phyloP scores from a whole-genome alignment of 2,113 vertebrate genomes.

The Sphaerodactylus townsendi region DNA sequence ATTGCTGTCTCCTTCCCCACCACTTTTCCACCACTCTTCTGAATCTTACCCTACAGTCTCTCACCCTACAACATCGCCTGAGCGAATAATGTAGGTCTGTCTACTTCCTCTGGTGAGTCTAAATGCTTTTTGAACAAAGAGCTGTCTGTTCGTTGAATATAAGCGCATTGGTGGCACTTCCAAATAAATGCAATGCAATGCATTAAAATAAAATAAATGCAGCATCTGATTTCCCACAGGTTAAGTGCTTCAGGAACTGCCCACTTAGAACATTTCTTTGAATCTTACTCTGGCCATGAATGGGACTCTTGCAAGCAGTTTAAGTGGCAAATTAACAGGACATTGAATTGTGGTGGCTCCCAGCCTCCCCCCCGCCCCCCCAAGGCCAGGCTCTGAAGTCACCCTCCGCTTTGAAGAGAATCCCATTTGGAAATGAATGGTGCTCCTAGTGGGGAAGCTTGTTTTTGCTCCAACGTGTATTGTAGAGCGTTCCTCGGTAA shows the following conservation, averaged over 20 bases:
- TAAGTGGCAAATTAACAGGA: neutral
- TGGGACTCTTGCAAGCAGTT: fast-evolving
- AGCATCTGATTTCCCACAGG: neutral
- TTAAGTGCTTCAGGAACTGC: constrained; percentile 11
- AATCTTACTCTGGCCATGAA: neutral
- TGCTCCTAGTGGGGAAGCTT: neutral
- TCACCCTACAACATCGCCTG: too few relatives aligned
- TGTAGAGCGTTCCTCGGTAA: neutral
- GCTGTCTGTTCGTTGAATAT: neutral
- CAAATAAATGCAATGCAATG: constrained; percentile 4
- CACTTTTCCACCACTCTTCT: too few relatives aligned
- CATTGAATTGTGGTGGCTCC: neutral
- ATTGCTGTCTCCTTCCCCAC: too few relatives aligned
- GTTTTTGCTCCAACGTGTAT: neutral
- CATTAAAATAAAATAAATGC: too few relatives aligned
- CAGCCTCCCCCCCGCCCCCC: too few relatives aligned
- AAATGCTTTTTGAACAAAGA: constrained; percentile 12
- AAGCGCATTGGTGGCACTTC: constrained; percentile 4
- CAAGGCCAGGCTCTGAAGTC: too few relatives aligned
- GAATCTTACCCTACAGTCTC: too few relatives aligned
- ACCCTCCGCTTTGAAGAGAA: too few relatives aligned
- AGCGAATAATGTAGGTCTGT: too few relatives aligned
- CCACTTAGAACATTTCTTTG: constrained; percentile 2
- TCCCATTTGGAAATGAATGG: neutral
- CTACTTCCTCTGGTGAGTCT: neutral